Conservation (phyloP, 2,797 vertebrate genomes). For the Limnodromus scolopaceus region DNA sequence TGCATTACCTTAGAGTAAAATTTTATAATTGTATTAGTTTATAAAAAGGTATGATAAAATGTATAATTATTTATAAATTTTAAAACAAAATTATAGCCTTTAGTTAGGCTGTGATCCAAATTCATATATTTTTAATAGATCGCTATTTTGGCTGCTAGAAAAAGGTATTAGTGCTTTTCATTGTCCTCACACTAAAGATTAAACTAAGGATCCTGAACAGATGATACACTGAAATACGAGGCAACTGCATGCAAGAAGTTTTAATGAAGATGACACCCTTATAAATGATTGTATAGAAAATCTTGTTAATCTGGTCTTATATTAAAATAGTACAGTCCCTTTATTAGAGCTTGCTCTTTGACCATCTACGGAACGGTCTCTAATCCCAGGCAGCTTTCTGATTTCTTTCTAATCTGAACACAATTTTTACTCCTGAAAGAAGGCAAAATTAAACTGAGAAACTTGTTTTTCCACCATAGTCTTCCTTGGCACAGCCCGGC, state of each 20-base stretch:
- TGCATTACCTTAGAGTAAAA: not conserved
- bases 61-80: not conserved
- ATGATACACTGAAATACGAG: not conserved
- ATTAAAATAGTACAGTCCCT: not conserved
- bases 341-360: not conserved
- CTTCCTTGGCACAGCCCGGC: not conserved
- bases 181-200: not conserved
- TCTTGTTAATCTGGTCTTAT: not conserved
- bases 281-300: not conserved
- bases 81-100: not conserved
- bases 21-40: not conserved
- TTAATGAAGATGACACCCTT: not conserved
- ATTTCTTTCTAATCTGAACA: not conserved
- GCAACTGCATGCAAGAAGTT: not conserved
- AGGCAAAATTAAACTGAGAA: not conserved
- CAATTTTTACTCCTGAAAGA: not conserved
- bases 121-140: not conserved
- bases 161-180: not conserved
- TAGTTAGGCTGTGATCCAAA: not conserved
- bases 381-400: not conserved
- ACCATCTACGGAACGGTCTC: not conserved
- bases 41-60: not conserved
- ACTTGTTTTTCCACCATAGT: not conserved
- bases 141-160: not conserved
- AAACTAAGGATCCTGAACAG: not conserved